Evolutionary conservation across 2,113 vertebrate species (phyloP), one percentile per base, ranked within the genome.

Genomic region (Pitta sordida): DNA sequence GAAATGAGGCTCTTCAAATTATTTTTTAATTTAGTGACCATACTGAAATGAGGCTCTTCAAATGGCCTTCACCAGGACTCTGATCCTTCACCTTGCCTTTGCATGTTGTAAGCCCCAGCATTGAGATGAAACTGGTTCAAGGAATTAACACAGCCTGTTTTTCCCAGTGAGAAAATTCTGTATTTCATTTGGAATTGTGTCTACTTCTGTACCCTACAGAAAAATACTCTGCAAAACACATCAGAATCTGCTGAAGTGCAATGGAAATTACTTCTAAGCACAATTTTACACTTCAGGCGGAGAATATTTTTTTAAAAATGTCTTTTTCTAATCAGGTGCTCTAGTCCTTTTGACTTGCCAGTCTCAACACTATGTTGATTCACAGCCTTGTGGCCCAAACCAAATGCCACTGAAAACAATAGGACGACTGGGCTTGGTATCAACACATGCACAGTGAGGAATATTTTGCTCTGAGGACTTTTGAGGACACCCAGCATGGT

Each of bases 341-440:
- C 19, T 30, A 51, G 48, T 63, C 37, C 24, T 29, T 71, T 88
- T 68, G 65, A 43, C 32, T 95, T 46, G n/a, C 22, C 58, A 62
- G 29, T 24, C 51, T 85, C 67, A 74, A 39, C 21, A 15, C 49
- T 74, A 9, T 71, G 83, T 79, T 88, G 67, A 92, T 89, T 94
- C 86, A 91, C 27, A 10, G 63, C 43, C 63, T 32, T 63, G 78
- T 48, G 51, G 70, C 84, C 59, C 46, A 39, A 91, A 69, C 1
- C 12, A 90, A 67, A 88, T 83, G 65, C 59, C 65, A 65, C 51
- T 85, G 94, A 74, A 96, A 91, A 96, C 94, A 96, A 96, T 94
- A 91, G 87, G 30, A 83, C 88, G 91, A 80, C 70, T 74, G 86
- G 84, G 87, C 94, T 83, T 88, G 59, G 75, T 69, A 87, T 88